Base-by-base conservation (phyloP, 2,797 vertebrate species). In the Gymnothorax javanicus region DNA sequence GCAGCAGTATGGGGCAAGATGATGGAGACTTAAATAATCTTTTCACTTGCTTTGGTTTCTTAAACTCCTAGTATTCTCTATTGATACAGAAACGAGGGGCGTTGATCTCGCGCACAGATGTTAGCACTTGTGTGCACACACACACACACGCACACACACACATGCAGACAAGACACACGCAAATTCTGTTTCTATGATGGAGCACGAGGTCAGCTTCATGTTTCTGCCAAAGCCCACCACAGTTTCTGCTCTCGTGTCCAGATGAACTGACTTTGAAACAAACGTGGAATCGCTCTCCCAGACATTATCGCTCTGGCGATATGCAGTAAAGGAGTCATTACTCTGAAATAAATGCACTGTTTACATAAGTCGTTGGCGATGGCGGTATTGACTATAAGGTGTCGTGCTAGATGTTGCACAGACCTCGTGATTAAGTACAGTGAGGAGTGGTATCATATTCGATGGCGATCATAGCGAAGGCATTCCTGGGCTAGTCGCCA, bases 1-100 rank as follows among this genome's bases (percentile, higher is more conserved):
- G 8, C 86, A 89, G 75, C 88, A 0, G 67, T 88, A 33, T 27
- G 23, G 79, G 52, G 17, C 17, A 52, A 54, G n/a, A 73, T 62
- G 79, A 20, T 92, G 94, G 43, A 79, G 50, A 79, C 7, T 17
- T 6, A 79, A 56, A 79, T 52, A 12, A 52, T 79, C 50, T n/a
- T 9, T 12, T 4, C 0, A 71, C 67, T 27, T 33, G 25, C n/a
- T 71, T 8, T 43, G 33, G 27, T 43, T 12, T 43, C 33, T 20
- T 17, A 17, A 15, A 17, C 12, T 43, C 11, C 6, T 3, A 13
- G 15, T 15, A 50, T 50, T 11, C 71, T n/a, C 20, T 67, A 23
- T 23, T 9, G 58, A 11, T 15, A 64, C 20, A 64, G 62, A 64
- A 23, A 23, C 20, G 7, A 23, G 7, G 2, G 3, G 12, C 4